phyloP scores from a whole-genome alignment of 1,140 invertebrate species.

The Brachionus plicatilis region DNA sequence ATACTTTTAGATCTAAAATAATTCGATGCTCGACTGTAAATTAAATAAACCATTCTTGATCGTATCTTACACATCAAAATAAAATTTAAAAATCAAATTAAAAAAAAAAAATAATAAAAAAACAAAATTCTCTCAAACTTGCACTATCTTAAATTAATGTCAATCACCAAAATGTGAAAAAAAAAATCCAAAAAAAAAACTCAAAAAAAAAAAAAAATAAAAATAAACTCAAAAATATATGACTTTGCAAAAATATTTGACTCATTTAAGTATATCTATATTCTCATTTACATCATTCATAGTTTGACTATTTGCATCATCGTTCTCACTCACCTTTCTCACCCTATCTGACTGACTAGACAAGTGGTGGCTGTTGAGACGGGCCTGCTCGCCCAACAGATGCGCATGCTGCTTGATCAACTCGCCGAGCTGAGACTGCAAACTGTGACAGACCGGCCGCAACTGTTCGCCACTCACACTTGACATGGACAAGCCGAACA shows the following conservation, averaged over 20 bases:
- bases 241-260: constrained; percentile 27
- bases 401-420: neutral
- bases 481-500: constrained; percentile 16
- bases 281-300: neutral
- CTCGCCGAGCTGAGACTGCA: neutral
- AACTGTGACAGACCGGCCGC: neutral
- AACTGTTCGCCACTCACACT: neutral
- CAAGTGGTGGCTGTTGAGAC: neutral
- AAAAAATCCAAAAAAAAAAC: neutral
- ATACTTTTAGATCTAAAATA: neutral
- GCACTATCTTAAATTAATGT: constrained; percentile 3
- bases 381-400: neutral
- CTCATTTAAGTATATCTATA: constrained; percentile 12
- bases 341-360: neutral
- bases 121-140: neutral
- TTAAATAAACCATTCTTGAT: neutral
- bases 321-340: neutral
- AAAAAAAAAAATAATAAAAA: neutral
- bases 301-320: neutral
- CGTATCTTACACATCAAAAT: neutral
- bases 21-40: neutral
- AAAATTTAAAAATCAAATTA: neutral
- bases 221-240: constrained; percentile 23
- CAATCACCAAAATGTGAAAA: neutral
- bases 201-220: neutral